Base-by-base conservation (phyloP, 1,140 invertebrate species). In the Sycophaga agraensis region DNA sequence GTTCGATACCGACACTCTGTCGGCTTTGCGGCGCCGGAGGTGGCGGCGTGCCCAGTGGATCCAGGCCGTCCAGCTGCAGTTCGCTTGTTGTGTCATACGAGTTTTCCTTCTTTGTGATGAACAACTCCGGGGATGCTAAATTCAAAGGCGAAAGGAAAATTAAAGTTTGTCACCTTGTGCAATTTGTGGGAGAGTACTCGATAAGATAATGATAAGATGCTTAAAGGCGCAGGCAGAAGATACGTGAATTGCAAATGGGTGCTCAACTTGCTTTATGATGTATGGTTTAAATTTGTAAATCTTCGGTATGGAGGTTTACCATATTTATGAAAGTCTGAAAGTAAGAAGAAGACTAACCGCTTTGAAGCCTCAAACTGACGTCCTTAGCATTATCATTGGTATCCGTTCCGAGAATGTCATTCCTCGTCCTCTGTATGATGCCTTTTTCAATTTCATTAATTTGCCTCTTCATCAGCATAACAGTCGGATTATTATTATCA, bases 401-500 rank as follows among this genome's bases (percentile, higher is more conserved):
- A 49, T 70, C 62, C 31, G 64, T 54, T 5, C 69, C 66, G 8
- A 73, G 54, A 55, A 79, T 69, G 26, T 81, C 76, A 46, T 78
- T 76, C 40, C 79, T 76, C 31, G 83, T 82, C 65, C 85, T 82
- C 69, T 87, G 84, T 70, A 86, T 85, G 48, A 90, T 88, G 78
- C 89, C 88, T 57, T 86, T 83, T 70, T 89, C 88, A 49, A 89
- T 89, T 72, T 89, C 88, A 55, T 85, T 86, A 56, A 89, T 89
- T 76, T 89, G 88, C 56, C 87, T 82, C 67, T 89, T 89, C 86
- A 89, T 89, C 4, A 89, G 76, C 75, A 88, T 83, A 9, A 88
- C 84, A 28, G 83, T 84, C 11, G 86, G 87, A 75, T 90, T 90
- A 78, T 91, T 91, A 75, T 95, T 94, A 73, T 96, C 94, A 1